These are phyloP conservation scores for Alces alces DNA, from an alignment of 2,113 vertebrate species.

Conservation along the genomic window DNA sequence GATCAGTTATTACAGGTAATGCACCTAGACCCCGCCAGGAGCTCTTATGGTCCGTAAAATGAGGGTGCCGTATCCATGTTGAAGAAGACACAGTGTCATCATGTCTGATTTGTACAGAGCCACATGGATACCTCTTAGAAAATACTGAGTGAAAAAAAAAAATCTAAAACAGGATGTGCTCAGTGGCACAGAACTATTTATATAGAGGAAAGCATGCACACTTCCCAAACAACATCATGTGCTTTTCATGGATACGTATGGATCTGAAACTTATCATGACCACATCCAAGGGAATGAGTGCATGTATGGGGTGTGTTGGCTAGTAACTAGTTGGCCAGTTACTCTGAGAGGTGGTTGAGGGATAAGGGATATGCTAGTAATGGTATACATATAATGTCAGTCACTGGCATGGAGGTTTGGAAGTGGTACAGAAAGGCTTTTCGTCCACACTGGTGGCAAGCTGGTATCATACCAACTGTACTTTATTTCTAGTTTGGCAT, in stretches of 20 bases:
- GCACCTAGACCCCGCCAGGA: neutral
- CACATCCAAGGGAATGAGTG: neutral
- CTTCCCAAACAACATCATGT: neutral
- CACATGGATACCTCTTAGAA: neutral
- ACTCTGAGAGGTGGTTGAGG: neutral
- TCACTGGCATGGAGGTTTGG: neutral
- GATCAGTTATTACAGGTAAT: neutral
- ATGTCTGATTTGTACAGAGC: neutral
- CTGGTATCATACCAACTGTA: neutral
- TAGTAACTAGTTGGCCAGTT: neutral
- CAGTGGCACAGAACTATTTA: neutral
- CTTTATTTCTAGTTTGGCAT: neutral
- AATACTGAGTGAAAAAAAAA: neutral
- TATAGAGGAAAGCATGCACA: fast-evolving
- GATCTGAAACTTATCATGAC: neutral
- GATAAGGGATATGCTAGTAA: neutral
- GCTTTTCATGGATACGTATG: neutral
- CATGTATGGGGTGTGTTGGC: neutral
- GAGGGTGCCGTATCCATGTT: neutral
- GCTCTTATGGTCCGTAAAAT: neutral
- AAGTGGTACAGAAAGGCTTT: neutral
- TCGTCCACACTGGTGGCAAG: neutral
- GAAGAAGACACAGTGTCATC: neutral
- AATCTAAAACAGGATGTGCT: neutral
- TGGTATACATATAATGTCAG: neutral